A percentile compares a stretch with the other conserved stretches of the same genome.
phyloP scores from a whole-genome alignment of 2,888 invertebrate species.

The Heliothis peltigera region DNA sequence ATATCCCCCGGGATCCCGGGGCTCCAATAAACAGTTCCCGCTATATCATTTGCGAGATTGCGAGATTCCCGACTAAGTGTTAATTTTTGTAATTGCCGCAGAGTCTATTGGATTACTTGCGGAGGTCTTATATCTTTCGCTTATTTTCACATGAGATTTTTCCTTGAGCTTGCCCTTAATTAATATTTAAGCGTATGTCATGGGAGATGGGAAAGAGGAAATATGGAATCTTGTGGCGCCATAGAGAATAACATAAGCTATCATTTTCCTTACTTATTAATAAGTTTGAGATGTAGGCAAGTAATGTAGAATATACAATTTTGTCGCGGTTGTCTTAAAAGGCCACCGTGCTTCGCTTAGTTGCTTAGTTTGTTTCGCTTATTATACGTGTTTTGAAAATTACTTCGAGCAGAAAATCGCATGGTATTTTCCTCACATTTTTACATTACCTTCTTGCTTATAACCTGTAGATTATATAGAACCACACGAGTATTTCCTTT shows the following conservation, averaged over 20 bases:
- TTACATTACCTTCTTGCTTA: constrained; percentile 15
- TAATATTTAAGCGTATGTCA: constrained; percentile 42
- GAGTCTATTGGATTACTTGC: constrained; percentile 56
- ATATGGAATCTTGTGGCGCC: constrained; percentile 8
- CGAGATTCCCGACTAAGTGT: constrained; percentile 67
- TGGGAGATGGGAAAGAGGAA: constrained; percentile 26
- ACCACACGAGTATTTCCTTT: constrained; percentile 26
- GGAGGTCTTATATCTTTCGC: constrained; percentile 22
- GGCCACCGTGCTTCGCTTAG: background rate
- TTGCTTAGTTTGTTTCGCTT: background rate
- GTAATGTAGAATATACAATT: background rate
- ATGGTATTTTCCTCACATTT: background rate
- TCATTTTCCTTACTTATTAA: constrained; percentile 19
- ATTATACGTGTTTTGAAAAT: background rate
- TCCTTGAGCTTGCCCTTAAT: constrained; percentile 37
- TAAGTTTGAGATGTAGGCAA: background rate
- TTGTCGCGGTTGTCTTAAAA: constrained; percentile 2
- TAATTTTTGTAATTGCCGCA: constrained; percentile 81
- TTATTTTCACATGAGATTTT: constrained; percentile 40
- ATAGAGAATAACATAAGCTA: background rate
- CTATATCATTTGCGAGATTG: constrained; percentile 79
- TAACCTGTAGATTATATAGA: constrained; percentile 29
- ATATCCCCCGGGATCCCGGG: constrained; percentile 67
- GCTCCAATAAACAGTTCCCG: constrained; percentile 70
- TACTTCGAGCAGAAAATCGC: background rate